phyloP scores from a whole-genome alignment of 2,888 invertebrate species.

The Machimus atricapillus region DNA sequence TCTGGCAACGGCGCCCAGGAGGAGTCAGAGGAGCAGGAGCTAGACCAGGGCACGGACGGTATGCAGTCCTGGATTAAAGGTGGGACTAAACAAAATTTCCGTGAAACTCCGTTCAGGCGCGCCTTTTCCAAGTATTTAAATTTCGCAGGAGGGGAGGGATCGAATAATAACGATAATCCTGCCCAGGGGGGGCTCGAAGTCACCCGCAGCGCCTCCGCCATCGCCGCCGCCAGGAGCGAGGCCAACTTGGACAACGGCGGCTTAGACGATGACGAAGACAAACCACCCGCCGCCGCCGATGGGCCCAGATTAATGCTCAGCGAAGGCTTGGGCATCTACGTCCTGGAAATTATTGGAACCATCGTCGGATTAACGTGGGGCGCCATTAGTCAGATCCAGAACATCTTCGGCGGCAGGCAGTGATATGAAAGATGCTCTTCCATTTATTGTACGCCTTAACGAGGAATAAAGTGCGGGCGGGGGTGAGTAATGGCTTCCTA shows the following conservation, averaged over 20 bases:
- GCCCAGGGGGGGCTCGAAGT: neutral
- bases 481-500: neutral
- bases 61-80: slow-evolving; percentile 14
- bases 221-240: neutral
- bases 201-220: neutral
- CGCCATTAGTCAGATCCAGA: slow-evolving; percentile 47
- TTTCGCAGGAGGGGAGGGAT: neutral
- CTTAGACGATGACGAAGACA: slow-evolving; percentile 24
- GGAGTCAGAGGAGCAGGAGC: neutral
- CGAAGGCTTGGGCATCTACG: slow-evolving; percentile 48
- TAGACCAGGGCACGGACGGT: neutral
- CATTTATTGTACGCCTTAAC: neutral
- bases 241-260: neutral
- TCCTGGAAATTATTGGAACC: slow-evolving; percentile 50
- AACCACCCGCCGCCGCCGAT: neutral
- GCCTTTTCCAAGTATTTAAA: slow-evolving; percentile 45
- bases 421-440: neutral
- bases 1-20: neutral
- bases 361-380: slow-evolving; percentile 49
- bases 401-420: slow-evolving; percentile 34
- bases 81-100: neutral
- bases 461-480: neutral
- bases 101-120: slow-evolving; percentile 40
- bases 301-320: slow-evolving; percentile 21
- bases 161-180: slow-evolving; percentile 27